Evolutionary conservation across 2,888 invertebrate species (phyloP).

Genomic region (Cabera pusaria): DNA sequence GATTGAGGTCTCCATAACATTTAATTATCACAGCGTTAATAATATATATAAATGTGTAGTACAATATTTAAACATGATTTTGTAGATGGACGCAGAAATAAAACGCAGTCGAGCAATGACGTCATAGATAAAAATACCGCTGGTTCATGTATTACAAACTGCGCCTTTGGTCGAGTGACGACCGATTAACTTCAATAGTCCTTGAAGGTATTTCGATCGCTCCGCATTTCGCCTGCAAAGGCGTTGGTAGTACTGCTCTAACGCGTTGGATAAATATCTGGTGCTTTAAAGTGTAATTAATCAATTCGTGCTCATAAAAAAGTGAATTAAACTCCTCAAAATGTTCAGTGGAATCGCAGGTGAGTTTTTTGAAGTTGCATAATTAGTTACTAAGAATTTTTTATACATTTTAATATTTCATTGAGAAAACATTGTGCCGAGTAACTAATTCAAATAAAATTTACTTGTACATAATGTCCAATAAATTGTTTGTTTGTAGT

Average conservation of each 20-base stretch:
- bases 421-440: too few relatives aligned
- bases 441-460: too few relatives aligned
- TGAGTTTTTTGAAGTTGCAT: constrained; percentile 34
- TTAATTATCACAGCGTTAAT: too few relatives aligned
- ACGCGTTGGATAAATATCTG: constrained; percentile 28
- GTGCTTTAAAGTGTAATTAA: constrained; percentile 28
- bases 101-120: constrained; percentile 58
- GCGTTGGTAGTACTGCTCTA: constrained; percentile 34
- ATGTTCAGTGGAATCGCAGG: constrained; percentile 81
- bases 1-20: too few relatives aligned
- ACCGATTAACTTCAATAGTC: constrained; percentile 41
- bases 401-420: too few relatives aligned
- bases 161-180: constrained; percentile 42
- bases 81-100: too few relatives aligned
- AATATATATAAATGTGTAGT: too few relatives aligned
- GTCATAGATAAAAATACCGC: constrained; percentile 70
- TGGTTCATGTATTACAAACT: constrained; percentile 47
- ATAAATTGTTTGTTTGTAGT: too few relatives aligned
- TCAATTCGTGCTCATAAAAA: constrained; percentile 16
- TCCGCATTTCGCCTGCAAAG: constrained; percentile 44
- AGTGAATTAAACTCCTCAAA: constrained; percentile 45
- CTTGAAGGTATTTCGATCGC: constrained; percentile 57
- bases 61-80: too few relatives aligned
- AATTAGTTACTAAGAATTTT: constrained; percentile 1
- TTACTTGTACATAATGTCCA: too few relatives aligned